A percentile compares a stretch with the other conserved stretches of the same genome.
Evolutionary conservation across 2,888 invertebrate genomes (phyloP).

Genomic region (Gasteruption jaculator): DNA sequence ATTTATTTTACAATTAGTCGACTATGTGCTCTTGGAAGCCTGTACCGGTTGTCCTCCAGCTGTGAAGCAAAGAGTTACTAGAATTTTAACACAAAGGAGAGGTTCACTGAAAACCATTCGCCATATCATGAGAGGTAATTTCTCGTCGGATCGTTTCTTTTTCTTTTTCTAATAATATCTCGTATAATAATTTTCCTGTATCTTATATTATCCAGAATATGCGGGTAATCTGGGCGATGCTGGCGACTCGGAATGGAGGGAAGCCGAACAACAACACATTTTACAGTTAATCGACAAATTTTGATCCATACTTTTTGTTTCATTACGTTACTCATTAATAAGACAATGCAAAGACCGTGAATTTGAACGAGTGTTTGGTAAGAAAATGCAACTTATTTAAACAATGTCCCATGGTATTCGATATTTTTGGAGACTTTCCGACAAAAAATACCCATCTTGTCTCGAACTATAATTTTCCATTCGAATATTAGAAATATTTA

Average conservation of each 20-base stretch:
- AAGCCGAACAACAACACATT: conserved; percentile 88
- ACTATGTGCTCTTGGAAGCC: conserved; percentile 80
- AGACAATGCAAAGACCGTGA: not conserved
- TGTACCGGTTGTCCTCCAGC: conserved; percentile 69
- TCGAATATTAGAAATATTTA: too few relatives aligned
- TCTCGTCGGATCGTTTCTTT: conserved; percentile 6
- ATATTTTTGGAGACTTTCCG: too few relatives aligned
- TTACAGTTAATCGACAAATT: conserved; percentile 91
- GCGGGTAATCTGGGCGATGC: conserved; percentile 93
- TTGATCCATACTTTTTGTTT: conserved; percentile 54
- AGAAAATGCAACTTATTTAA: too few relatives aligned
- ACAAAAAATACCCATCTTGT: too few relatives aligned
- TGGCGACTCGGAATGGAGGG: conserved; percentile 78
- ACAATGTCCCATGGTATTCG: too few relatives aligned
- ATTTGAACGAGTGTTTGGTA: conserved; percentile 4
- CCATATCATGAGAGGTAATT: conserved; percentile 84
- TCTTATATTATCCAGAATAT: conserved; percentile 64
- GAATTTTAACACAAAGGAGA: conserved; percentile 83
- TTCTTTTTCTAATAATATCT: conserved; percentile 1
- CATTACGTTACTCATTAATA: conserved; percentile 16
- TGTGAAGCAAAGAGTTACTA: conserved; percentile 81
- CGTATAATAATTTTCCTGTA: not conserved
- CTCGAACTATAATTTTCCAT: too few relatives aligned
- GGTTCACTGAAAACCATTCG: conserved; percentile 90
- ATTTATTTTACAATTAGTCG: conserved; percentile 93